Conservation (phyloP, 2,797 vertebrate genomes). For the Sebastolobus alascanus region DNA sequence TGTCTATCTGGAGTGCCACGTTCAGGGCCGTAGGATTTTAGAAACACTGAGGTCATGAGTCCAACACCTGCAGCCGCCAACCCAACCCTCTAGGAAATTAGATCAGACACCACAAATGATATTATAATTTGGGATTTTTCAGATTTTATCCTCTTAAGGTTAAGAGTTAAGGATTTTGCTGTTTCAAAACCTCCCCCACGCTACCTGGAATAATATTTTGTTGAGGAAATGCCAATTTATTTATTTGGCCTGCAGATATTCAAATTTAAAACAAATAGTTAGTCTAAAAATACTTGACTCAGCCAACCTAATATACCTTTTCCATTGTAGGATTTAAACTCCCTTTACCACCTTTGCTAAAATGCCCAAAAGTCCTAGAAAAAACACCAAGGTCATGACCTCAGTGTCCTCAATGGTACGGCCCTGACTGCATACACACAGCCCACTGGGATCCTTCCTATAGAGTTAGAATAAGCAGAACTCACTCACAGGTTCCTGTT, state of each 20-base stretch:
- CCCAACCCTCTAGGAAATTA: neutral
- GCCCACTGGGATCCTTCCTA: conserved; percentile 59
- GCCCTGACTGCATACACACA: conserved; percentile 47
- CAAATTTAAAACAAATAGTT: neutral
- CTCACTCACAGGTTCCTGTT: conserved; percentile 52
- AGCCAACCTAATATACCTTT: neutral
- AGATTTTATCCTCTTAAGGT: neutral
- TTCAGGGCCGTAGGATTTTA: conserved; percentile 19
- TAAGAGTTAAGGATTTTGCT: neutral
- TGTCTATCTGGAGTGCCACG: conserved; percentile 44
- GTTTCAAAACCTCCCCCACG: neutral
- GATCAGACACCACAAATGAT: neutral
- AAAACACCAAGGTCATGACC: conserved; percentile 9
- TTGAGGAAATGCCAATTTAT: neutral
- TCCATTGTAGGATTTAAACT: neutral
- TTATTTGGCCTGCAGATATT: neutral
- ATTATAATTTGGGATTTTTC: neutral
- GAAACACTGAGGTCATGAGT: conserved; percentile 41
- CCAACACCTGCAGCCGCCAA: neutral
- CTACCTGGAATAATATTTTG: neutral
- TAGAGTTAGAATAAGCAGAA: conserved; percentile 65
- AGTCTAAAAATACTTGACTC: neutral
- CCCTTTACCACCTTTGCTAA: neutral
- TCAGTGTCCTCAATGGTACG: conserved; percentile 31
- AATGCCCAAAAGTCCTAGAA: neutral